Conservation (phyloP, 1,140 invertebrate species). For the Drosophila simulans region DNA sequence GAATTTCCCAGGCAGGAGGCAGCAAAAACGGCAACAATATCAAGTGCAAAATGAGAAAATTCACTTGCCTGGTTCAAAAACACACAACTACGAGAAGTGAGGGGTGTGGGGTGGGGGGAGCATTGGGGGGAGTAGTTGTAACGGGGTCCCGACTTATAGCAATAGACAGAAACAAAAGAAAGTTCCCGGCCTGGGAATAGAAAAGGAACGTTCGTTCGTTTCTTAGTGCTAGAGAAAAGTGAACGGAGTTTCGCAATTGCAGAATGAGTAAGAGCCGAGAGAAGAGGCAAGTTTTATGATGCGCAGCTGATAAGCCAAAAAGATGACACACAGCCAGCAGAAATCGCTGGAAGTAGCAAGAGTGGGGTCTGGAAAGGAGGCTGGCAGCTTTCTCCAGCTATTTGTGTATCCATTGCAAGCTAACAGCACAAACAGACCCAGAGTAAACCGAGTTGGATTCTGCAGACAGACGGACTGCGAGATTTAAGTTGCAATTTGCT, state of each 20-base stretch:
- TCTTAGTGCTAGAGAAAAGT: constrained; percentile 35
- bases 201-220: constrained; percentile 20
- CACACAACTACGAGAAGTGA: constrained; percentile 40
- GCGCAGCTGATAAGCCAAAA: constrained; percentile 77
- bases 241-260: constrained; percentile 51
- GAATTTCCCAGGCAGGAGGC: constrained; percentile 47
- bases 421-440: constrained; percentile 19
- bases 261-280: constrained; percentile 33
- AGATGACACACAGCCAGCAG: constrained; percentile 64
- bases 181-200: constrained; percentile 31
- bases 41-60: constrained; percentile 82
- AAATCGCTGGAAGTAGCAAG: background rate
- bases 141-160: constrained; percentile 51
- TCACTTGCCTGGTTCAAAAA: constrained; percentile 64
- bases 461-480: background rate
- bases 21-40: constrained; percentile 73
- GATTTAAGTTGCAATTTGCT: constrained; percentile 13
- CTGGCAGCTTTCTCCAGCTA: constrained; percentile 38
- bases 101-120: background rate
- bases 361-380: background rate
- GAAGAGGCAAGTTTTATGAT: constrained; percentile 67
- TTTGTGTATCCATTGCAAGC: constrained; percentile 26
- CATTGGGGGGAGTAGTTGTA: constrained; percentile 19
- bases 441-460: constrained; percentile 31
- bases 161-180: constrained; percentile 61